Base-by-base conservation (phyloP, 2,797 vertebrate species). In the Clamator glandarius region DNA sequence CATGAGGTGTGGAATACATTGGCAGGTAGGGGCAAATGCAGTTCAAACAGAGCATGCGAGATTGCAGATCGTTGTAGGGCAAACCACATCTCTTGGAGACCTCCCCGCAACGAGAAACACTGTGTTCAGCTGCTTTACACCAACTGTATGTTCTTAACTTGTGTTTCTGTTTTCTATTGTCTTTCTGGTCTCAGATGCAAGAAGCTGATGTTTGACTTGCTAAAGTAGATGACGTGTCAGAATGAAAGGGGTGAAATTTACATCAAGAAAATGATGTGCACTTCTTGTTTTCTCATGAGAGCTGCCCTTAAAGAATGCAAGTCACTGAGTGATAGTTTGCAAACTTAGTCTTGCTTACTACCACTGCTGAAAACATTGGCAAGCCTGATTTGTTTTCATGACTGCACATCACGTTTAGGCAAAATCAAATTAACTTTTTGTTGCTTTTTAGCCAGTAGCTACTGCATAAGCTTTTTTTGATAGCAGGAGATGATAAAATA, bases 1-100 rank as follows among this genome's bases (percentile, higher is more conserved):
- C 9, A 4, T 7, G 5, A 6, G 5, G 23, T 28, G 62, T 50
- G 7, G n/a, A 21, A 26, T 12, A 8, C 3, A 0, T 23, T 48
- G 54, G 48, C 39, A 44, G 68, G 59, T 33, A 54, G 28, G 29
- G 19, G 23, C 28, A 55, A 8, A 24, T 2, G 19, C 42, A 9
- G 41, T 39, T 91, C 11, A 16, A 72, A 31, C 23, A 41, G 25
- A 48, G 13, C 20, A 2, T 20, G 35, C 29, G 41, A 9, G 29
- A 12, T 59, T 20, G 42, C 48, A 41, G 31, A 58, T 42, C 11
- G 2, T 44, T 20, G 25, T 12, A 25, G 39, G 48, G 61, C 35
- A 70, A 85, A 59, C 31, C 24, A 3, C 5, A 1, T 67, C 41
- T 48, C 57, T 78, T 77, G 0, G 48, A 55, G 62, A n/a, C 61